Evolutionary conservation across 2,113 vertebrate genomes (phyloP).

Genomic region (Cinclus cinclus): DNA sequence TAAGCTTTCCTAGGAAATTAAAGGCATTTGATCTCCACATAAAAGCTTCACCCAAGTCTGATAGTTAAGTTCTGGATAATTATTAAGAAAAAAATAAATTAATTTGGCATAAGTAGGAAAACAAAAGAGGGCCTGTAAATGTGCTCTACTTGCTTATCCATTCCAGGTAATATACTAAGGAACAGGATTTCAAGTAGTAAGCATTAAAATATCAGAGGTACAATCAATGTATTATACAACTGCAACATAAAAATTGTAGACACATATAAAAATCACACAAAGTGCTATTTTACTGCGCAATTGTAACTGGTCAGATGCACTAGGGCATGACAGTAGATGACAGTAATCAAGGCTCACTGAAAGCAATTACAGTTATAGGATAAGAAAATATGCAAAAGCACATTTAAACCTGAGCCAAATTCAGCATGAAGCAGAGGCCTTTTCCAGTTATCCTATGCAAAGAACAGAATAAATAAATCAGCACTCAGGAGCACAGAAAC

Average conservation of each 20-base stretch:
- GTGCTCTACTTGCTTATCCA: not conserved
- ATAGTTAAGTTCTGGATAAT: not conserved
- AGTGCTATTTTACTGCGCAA: constrained; percentile 37
- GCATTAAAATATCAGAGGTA: constrained; percentile 62
- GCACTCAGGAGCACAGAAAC: not conserved
- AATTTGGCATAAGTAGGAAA: constrained; percentile 12
- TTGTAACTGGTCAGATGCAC: constrained; percentile 38
- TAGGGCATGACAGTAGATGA: constrained; percentile 31
- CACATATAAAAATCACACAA: constrained; percentile 41
- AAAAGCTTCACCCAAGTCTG: constrained; percentile 15
- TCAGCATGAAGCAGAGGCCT: constrained; percentile 15
- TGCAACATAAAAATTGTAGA: constrained; percentile 45
- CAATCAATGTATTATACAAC: constrained; percentile 45
- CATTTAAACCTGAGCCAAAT: constrained; percentile 54
- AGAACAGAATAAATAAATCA: not conserved
- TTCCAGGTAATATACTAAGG: constrained; percentile 44
- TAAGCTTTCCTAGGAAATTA: not conserved
- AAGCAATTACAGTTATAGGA: constrained; percentile 26
- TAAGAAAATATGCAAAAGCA: constrained; percentile 57
- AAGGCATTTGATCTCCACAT: constrained; percentile 18
- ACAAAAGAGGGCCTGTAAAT: not conserved
- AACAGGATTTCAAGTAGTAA: not conserved
- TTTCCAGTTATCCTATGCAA: not conserved
- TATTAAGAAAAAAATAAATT: not conserved
- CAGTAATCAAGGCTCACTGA: constrained; percentile 55